Conservation (phyloP, 2,113 vertebrate species). For the Vidua macroura region DNA sequence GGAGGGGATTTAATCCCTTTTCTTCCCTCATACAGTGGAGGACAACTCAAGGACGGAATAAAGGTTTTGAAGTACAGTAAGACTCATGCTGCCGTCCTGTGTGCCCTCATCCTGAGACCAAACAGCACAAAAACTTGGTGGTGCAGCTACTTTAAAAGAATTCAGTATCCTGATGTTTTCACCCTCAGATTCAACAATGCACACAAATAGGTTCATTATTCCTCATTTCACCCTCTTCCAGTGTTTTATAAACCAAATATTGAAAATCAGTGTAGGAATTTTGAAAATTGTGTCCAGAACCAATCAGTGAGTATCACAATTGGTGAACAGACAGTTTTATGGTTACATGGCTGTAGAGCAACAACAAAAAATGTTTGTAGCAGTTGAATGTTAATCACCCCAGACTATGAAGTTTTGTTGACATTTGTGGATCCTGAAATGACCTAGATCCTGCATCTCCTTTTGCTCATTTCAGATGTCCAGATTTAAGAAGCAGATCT, state of each 20-base stretch:
- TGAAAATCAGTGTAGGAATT: conserved; percentile 2
- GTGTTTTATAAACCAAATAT: background rate
- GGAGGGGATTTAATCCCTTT: background rate
- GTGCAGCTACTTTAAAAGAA: background rate
- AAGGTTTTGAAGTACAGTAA: background rate
- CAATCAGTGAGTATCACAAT: background rate
- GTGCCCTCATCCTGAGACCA: background rate
- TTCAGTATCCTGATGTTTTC: background rate
- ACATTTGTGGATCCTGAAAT: conserved; percentile 20
- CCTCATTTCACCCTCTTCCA: background rate
- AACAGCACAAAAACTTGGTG: background rate
- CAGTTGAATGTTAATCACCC: conserved; percentile 6
- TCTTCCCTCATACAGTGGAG: background rate
- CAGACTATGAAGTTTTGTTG: background rate
- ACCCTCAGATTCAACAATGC: background rate
- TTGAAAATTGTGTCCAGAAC: background rate
- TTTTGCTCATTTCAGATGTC: background rate
- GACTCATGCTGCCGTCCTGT: background rate
- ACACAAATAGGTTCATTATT: background rate
- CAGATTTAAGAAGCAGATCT: background rate
- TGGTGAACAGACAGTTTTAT: conserved; percentile 12
- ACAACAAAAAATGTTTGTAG: background rate
- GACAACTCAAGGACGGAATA: background rate
- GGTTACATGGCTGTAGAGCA: background rate
- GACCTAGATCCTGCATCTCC: background rate